These are phyloP conservation scores for Charanyca ferruginea DNA, from an alignment of 2,888 invertebrate species.

Conservation along the genomic window DNA sequence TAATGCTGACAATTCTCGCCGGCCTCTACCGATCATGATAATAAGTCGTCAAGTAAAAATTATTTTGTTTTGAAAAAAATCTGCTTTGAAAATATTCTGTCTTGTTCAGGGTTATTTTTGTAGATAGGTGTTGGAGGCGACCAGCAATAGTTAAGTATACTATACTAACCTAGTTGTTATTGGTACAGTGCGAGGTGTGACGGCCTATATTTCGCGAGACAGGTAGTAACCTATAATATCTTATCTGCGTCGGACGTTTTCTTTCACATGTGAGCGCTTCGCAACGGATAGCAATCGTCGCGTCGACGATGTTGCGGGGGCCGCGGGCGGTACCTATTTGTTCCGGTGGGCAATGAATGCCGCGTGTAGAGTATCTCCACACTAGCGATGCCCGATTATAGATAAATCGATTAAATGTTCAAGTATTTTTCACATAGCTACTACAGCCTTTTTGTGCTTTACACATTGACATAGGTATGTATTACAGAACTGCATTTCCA, in stretches of 20 bases:
- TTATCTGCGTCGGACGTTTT: conserved; percentile 62
- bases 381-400: conserved; percentile 46
- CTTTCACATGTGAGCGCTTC: conserved; percentile 60
- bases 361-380: conserved; percentile 40
- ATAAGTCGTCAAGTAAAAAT: conserved; percentile 56
- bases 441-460: conserved; percentile 11
- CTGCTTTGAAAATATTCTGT: no score
- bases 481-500: no score
- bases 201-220: conserved; percentile 54
- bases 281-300: conserved; percentile 50
- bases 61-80: conserved; percentile 54
- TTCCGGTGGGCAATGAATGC: conserved; percentile 70
- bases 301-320: conserved; percentile 37
- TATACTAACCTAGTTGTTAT: no score
- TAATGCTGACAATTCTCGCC: conserved; percentile 76
- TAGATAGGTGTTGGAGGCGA: background rate
- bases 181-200: conserved; percentile 43
- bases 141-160: conserved; percentile 12
- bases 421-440: conserved; percentile 45
- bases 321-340: conserved; percentile 59
- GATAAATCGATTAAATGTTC: conserved; percentile 55
- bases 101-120: conserved; percentile 10
- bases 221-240: conserved; percentile 56
- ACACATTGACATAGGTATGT: no score
- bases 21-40: conserved; percentile 64